phyloP scores from a whole-genome alignment of 2,113 vertebrate species.

The Seriola aureovittata region DNA sequence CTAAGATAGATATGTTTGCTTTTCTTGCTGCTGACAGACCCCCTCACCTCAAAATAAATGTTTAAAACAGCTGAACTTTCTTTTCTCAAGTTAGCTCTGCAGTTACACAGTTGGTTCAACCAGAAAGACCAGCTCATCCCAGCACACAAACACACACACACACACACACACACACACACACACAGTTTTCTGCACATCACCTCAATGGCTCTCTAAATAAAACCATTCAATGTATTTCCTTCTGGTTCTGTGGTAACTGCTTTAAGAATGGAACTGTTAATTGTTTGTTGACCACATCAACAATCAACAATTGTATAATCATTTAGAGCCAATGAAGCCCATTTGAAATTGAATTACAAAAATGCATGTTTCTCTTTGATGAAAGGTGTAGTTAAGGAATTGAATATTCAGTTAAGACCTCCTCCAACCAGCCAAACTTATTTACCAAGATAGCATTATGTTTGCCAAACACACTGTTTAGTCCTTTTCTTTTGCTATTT shows the following conservation, averaged over 20 bases:
- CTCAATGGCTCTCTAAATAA: background rate
- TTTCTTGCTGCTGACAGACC: conserved; percentile 78
- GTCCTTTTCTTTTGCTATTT: no score
- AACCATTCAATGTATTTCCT: background rate
- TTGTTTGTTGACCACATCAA: background rate
- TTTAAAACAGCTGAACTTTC: conserved; percentile 73
- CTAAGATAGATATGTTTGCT: conserved; percentile 85
- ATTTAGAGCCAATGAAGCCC: background rate
- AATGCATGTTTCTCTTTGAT: background rate
- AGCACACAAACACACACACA: background rate
- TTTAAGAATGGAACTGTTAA: background rate
- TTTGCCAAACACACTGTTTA: no score
- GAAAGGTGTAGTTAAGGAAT: background rate
- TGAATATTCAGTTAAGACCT: no score
- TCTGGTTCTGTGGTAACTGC: background rate
- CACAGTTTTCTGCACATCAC: background rate
- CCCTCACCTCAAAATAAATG: conserved; percentile 78
- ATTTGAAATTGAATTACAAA: background rate
- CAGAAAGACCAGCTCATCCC: background rate
- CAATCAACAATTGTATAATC: background rate
- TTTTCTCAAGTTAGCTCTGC: conserved; percentile 61
- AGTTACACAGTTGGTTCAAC: conserved; percentile 39
- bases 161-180: no score
- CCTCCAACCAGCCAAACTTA: no score
- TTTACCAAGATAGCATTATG: no score